These are phyloP conservation scores for Lichenostomus cassidix DNA, from an alignment of 2,113 vertebrate genomes.

Conservation along the genomic window DNA sequence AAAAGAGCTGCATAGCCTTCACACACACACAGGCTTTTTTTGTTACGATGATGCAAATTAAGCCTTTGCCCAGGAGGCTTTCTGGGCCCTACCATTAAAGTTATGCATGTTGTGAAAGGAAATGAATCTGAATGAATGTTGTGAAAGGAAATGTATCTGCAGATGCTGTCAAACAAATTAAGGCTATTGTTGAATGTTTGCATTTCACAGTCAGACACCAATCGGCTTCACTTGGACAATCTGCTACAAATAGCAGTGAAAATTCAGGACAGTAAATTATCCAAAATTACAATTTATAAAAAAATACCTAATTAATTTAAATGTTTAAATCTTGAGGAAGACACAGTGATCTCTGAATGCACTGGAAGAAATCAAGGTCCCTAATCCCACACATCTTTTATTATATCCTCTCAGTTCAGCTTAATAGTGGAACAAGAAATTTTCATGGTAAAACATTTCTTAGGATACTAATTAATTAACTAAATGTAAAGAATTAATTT, in stretches of 20 bases:
- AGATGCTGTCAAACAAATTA: slow-evolving; percentile 27
- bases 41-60: slow-evolving; percentile 37
- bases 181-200: slow-evolving; percentile 18
- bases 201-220: background rate
- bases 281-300: slow-evolving; percentile 2
- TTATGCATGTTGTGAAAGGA: slow-evolving; percentile 28
- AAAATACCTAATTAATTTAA: slow-evolving; percentile 22
- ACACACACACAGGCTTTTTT: background rate
- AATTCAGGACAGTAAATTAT: slow-evolving; percentile 27
- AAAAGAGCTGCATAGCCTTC: slow-evolving; percentile 22
- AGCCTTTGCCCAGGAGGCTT: slow-evolving; percentile 39
- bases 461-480: slow-evolving; percentile 6
- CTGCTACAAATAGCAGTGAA: background rate
- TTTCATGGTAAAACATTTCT: slow-evolving; percentile 9
- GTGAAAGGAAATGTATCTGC: slow-evolving; percentile 33
- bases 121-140: slow-evolving; percentile 38
- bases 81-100: background rate
- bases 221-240: background rate
- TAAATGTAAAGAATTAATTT: background rate
- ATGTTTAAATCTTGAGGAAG: slow-evolving; percentile 5
- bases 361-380: slow-evolving; percentile 18
- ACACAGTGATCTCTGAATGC: background rate
- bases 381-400: background rate
- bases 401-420: background rate
- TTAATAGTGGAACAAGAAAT: background rate